A percentile compares a stretch with the other conserved stretches of the same genome.
Evolutionary conservation across 2,113 vertebrate genomes (phyloP).

Genomic region (Mustela nigripes): DNA sequence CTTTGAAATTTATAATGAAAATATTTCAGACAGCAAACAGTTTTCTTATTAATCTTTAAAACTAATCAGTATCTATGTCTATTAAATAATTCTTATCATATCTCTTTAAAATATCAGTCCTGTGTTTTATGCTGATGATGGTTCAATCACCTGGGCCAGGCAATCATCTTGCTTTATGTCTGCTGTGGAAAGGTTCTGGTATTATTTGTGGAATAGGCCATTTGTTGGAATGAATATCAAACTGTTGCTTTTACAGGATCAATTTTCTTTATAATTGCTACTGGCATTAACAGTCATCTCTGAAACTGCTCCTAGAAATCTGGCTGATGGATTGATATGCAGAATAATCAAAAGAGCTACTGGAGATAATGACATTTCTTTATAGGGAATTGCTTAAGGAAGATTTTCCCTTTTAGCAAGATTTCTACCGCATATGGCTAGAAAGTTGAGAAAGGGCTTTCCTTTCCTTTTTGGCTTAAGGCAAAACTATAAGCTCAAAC

Average conservation of each 20-base stretch:
- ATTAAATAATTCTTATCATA: neutral
- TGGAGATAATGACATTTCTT: constrained; percentile 61
- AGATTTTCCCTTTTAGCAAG: constrained; percentile 48
- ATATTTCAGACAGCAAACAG: neutral
- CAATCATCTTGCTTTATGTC: neutral
- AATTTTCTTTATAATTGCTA: constrained; percentile 59
- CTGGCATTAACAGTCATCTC: constrained; percentile 32
- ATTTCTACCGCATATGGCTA: constrained; percentile 23
- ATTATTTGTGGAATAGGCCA: neutral
- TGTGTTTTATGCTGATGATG: neutral
- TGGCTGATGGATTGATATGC: constrained; percentile 51
- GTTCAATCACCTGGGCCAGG: neutral
- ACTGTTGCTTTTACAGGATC: constrained; percentile 34
- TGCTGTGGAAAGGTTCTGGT: neutral
- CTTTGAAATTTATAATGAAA: neutral
- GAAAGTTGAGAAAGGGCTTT: constrained; percentile 40
- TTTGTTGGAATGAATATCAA: constrained; percentile 25
- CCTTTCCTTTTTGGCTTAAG: constrained; percentile 33
- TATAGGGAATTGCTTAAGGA: constrained; percentile 38
- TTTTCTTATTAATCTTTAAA: constrained; percentile 33
- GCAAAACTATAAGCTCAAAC: constrained; percentile 49
- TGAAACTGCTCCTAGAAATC: constrained; percentile 17
- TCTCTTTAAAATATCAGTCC: neutral
- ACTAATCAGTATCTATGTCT: neutral
- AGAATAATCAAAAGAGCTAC: constrained; percentile 66